A percentile compares a stretch with the other conserved stretches of the same genome.
Conservation (phyloP, 1,140 invertebrate genomes). For the Homarus americanus region DNA sequence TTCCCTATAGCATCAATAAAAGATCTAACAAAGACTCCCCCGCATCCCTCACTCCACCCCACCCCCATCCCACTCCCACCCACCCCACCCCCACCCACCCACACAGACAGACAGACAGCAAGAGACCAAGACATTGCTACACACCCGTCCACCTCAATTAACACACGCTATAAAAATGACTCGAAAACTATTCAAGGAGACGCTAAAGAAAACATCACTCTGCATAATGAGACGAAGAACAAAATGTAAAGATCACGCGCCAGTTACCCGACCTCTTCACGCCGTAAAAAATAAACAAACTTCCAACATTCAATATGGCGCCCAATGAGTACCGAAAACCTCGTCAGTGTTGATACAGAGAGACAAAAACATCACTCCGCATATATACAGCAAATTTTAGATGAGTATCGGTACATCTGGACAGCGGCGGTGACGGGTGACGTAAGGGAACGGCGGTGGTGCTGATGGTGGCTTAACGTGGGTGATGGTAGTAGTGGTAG, state of each 20-base stretch:
- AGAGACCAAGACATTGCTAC: not conserved
- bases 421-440: not conserved
- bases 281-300: not conserved
- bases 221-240: not conserved
- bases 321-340: not conserved
- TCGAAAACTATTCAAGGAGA: not conserved
- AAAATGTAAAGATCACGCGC: not conserved
- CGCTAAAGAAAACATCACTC: not conserved
- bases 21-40: no score
- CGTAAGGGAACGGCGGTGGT: not conserved
- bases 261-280: not conserved
- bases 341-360: not conserved
- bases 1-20: no score
- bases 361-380: not conserved
- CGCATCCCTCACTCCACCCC: no score
- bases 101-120: not conserved
- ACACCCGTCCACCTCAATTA: not conserved
- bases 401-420: not conserved
- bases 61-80: no score
- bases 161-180: not conserved
- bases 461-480: not conserved
- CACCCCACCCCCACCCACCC: no score
- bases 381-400: constrained; percentile 6
- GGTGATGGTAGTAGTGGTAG: no score
- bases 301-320: not conserved